Evolutionary conservation across 2,888 invertebrate genomes (phyloP).

Genomic region (Adineta ricciae): DNA sequence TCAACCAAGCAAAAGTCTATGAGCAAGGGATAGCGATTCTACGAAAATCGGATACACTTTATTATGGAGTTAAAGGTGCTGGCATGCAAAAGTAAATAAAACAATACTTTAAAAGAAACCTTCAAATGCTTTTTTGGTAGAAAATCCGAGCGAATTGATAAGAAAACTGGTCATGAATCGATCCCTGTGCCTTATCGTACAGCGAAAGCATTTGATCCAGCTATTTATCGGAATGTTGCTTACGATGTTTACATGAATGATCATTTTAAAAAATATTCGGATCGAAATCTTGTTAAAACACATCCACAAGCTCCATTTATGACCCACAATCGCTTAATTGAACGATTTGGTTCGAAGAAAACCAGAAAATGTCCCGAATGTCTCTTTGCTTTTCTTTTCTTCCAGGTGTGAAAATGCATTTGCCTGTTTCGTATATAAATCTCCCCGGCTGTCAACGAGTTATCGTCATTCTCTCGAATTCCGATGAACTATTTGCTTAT

Average conservation of each 20-base stretch:
- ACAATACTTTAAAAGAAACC: neutral
- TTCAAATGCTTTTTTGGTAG: neutral
- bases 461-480: neutral
- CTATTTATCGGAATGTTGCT: conserved; percentile 31
- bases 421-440: neutral
- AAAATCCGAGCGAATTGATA: neutral
- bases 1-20: conserved; percentile 23
- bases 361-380: no score
- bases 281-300: neutral
- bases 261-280: conserved; percentile 5
- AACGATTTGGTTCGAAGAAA: neutral
- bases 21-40: conserved; percentile 24
- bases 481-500: neutral
- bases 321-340: neutral
- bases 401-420: conserved; percentile 7
- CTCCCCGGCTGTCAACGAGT: neutral
- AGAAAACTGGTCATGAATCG: neutral
- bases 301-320: conserved; percentile 1
- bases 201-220: conserved; percentile 32
- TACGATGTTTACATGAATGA: conserved; percentile 29
- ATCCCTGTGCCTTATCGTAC: conserved; percentile 33
- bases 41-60: conserved; percentile 31
- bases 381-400: neutral
- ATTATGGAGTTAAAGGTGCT: conserved; percentile 15
- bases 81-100: neutral